Percentiles rank a stretch among this genome's conserved stretches.
These are phyloP conservation scores for Drosophila orena DNA, from an alignment of 1,140 invertebrate species.

Conservation along the genomic window DNA sequence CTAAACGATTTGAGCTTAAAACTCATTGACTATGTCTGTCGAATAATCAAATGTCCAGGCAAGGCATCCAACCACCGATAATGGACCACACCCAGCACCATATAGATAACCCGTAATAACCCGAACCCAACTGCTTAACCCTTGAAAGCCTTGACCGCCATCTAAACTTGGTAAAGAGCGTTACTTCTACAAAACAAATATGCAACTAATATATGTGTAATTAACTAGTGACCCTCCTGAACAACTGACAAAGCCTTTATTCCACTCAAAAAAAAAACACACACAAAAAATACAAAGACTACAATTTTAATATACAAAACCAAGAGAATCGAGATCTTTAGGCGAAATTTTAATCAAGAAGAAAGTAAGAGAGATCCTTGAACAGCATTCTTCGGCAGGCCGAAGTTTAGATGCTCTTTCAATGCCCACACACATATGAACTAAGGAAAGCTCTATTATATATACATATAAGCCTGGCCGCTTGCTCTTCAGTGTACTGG, in stretches of 20 bases:
- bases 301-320: slow-evolving; percentile 50
- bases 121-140: slow-evolving; percentile 14
- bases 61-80: slow-evolving; percentile 53
- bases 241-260: slow-evolving; percentile 45
- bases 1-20: no score
- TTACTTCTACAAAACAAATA: slow-evolving; percentile 19
- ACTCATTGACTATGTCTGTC: slow-evolving; percentile 1
- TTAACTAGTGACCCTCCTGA: slow-evolving; percentile 43
- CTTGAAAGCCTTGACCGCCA: slow-evolving; percentile 9
- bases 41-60: slow-evolving; percentile 11
- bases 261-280: slow-evolving; percentile 11
- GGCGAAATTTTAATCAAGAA: slow-evolving; percentile 27
- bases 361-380: slow-evolving; percentile 28
- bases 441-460: slow-evolving; percentile 24
- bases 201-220: slow-evolving; percentile 20
- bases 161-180: slow-evolving; percentile 1
- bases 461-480: slow-evolving; percentile 30
- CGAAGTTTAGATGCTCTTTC: slow-evolving; percentile 64
- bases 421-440: slow-evolving; percentile 15
- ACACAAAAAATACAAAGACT: slow-evolving; percentile 45
- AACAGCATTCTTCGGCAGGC: slow-evolving; percentile 70
- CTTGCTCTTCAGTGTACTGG: slow-evolving; percentile 22
- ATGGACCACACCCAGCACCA: slow-evolving; percentile 42
- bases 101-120: slow-evolving; percentile 5
- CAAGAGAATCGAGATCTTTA: neutral